Conservation (phyloP, 2,113 vertebrate genomes). For the Pelecanoides urinatrix region DNA sequence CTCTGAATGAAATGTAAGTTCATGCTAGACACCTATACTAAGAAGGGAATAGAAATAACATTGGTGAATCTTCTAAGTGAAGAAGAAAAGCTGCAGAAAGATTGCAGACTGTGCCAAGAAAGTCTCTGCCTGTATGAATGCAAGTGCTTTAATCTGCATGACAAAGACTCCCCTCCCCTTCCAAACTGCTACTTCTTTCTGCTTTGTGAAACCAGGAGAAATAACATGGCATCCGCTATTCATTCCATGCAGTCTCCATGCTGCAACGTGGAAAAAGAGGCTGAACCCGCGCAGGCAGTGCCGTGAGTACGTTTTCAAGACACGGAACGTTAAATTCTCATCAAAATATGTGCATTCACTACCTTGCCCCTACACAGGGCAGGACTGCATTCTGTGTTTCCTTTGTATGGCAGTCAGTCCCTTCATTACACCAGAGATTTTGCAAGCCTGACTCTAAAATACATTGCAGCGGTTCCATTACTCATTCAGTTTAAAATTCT, state of each 20-base stretch:
- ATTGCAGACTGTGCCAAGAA: not conserved
- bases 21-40: not conserved
- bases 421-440: not conserved
- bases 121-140: not conserved
- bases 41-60: not conserved
- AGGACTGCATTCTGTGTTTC: not conserved
- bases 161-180: not conserved
- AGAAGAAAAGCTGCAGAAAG: not conserved
- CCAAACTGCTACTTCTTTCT: not conserved
- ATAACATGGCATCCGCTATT: not conserved
- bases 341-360: not conserved
- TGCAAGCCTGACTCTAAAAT: not conserved
- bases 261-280: not conserved
- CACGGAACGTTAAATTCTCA: not conserved
- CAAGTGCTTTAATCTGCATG: not conserved
- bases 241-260: not conserved
- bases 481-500: not conserved
- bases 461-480: not conserved
- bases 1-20: not conserved
- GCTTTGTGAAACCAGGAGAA: not conserved
- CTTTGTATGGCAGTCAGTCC: not conserved
- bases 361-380: not conserved
- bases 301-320: rapidly evolving
- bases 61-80: not conserved
- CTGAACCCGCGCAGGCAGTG: not conserved